phyloP scores from a whole-genome alignment of 2,888 invertebrate species.

The Drosophila hamatofila region DNA sequence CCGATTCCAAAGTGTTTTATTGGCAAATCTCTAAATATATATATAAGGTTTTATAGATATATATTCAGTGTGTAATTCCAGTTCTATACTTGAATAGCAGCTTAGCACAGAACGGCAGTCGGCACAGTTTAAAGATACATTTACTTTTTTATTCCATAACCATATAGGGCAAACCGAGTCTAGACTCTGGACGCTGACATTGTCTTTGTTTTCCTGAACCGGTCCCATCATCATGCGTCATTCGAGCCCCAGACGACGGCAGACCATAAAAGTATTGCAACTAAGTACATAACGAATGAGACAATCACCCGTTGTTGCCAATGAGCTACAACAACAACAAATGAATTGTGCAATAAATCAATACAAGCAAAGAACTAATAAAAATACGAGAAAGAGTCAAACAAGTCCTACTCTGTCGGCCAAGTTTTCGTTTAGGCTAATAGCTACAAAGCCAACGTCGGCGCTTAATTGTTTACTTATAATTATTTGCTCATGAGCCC shows the following conservation, averaged over 20 bases:
- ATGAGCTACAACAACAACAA: slow-evolving; percentile 31
- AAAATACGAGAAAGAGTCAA: slow-evolving; percentile 7
- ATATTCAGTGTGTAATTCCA: background rate
- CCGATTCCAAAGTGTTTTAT: background rate
- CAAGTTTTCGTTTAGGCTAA: slow-evolving; percentile 21
- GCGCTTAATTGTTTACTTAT: slow-evolving; percentile 47
- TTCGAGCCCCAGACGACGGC: slow-evolving; percentile 57
- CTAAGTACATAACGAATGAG: slow-evolving; percentile 41
- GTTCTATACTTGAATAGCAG: slow-evolving; percentile 8
- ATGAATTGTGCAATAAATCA: slow-evolving; percentile 72
- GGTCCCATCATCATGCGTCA: slow-evolving; percentile 63
- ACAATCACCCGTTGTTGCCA: slow-evolving; percentile 24
- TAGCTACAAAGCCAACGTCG: slow-evolving; percentile 14
- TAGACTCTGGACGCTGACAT: slow-evolving; percentile 57
- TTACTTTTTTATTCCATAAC: slow-evolving; percentile 22
- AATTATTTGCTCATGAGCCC: slow-evolving; percentile 51
- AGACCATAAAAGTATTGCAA: slow-evolving; percentile 69
- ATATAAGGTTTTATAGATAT: background rate
- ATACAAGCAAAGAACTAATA: slow-evolving; percentile 23
- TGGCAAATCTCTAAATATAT: background rate
- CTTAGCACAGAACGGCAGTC: background rate
- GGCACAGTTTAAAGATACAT: slow-evolving; percentile 22
- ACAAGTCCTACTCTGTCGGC: background rate
- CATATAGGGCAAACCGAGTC: slow-evolving; percentile 65
- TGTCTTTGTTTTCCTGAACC: slow-evolving; percentile 70